A percentile compares a stretch with the other conserved stretches of the same genome.
phyloP scores from a whole-genome alignment of 1,140 invertebrate species.

The Sitodiplosis mosellana region DNA sequence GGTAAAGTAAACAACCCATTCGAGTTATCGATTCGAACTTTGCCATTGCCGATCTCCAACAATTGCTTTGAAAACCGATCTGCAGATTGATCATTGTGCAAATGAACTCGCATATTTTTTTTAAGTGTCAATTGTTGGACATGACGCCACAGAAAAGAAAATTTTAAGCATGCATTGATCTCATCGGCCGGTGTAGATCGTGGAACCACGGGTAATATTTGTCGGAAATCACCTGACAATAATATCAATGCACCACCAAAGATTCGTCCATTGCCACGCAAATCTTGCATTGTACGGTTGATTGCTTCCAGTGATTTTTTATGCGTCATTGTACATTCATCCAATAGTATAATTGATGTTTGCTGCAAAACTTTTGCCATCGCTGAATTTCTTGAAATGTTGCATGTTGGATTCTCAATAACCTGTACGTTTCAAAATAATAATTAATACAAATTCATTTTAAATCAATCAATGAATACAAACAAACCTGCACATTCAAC shows the following conservation, averaged over 20 bases:
- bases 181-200: slow-evolving; percentile 25
- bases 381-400: no score
- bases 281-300: slow-evolving; percentile 20
- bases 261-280: slow-evolving; percentile 9
- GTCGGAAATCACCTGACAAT: slow-evolving; percentile 29
- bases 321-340: slow-evolving; percentile 24
- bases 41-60: slow-evolving; percentile 19
- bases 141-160: slow-evolving; percentile 20
- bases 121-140: slow-evolving; percentile 24
- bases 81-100: slow-evolving; percentile 19
- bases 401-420: no score
- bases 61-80: slow-evolving; percentile 21
- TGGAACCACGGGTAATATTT: slow-evolving; percentile 27
- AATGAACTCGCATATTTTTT: slow-evolving; percentile 24
- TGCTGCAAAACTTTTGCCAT: slow-evolving; percentile 17
- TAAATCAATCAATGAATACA: no score
- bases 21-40: slow-evolving; percentile 13
- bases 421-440: slow-evolving; percentile 11
- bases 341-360: slow-evolving; percentile 17
- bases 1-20: slow-evolving; percentile 8
- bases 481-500: slow-evolving; percentile 20
- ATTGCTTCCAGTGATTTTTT: slow-evolving; percentile 20
- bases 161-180: slow-evolving; percentile 10
- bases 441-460: no score
- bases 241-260: slow-evolving; percentile 21